Base-by-base conservation (phyloP, 2,113 vertebrate genomes). In the Tachysurus vachellii region DNA sequence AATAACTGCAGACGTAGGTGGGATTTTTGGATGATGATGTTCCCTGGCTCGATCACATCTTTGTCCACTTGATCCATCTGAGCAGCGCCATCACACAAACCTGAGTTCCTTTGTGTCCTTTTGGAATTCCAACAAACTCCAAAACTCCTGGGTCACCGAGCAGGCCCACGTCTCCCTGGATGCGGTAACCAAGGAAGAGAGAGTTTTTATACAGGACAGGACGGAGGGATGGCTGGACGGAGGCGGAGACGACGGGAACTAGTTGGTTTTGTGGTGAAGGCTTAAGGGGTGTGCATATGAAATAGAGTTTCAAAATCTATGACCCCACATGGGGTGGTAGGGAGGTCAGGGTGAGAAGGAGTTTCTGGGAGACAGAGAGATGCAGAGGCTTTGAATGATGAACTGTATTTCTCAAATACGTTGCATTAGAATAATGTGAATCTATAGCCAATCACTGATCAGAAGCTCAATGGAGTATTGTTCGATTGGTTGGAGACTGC, bases 71-170 rank as follows among this genome's bases (percentile, higher is more conserved):
- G 81, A 86, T 87, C 88, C 68, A 86, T 87, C 61, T 68, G 68
- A 83, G 79, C 66, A 85, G 23, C 9, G 0, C 17, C 56, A 31
- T 71, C 36, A 75, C 88, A 94, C 94, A 94, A 93, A 98, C 97
- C 96, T 97, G 94, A 86, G 92, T 92, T 94, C 97, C 97, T 95
- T 96, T 96, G 90, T 96, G 94, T 80, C 96, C 97, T 95, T 99
- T 97, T 87, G 96, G 94, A 90, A 96, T 95, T 88, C 96, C 96
- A 94, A 96, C 94, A 93, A 97, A 96, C 92, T 97, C 96, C 89
- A 96, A 93, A 86, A 95, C 93, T 85, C 95, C 96, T 54, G 97
- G 94, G 88, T 95, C 95, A 16, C 97, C 97, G 31, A 96, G 95
- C 81, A 92, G 92, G 31, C 97, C 97, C 89, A 97, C 96, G 88